Evolutionary conservation across 2,888 invertebrate species (phyloP).

Genomic region (Strigamia maritima): DNA sequence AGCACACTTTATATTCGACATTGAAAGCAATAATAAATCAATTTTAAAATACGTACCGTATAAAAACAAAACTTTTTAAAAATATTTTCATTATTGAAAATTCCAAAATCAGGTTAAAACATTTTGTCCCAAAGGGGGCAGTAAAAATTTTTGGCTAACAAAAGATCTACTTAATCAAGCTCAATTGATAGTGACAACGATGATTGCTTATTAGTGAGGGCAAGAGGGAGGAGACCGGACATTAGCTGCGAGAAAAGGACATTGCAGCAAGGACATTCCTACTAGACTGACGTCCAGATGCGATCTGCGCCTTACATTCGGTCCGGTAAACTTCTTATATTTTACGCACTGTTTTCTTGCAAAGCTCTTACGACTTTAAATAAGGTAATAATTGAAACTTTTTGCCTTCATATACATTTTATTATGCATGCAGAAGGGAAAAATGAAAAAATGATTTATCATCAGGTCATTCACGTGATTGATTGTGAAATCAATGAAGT

Average conservation of each 20-base stretch:
- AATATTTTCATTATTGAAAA: background rate
- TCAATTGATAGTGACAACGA: conserved; percentile 34
- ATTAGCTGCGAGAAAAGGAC: conserved; percentile 24
- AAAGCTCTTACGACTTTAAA: background rate
- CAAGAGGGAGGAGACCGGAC: conserved; percentile 32
- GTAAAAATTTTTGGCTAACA: conserved; percentile 21
- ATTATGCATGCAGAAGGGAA: background rate
- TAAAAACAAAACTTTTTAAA: no score
- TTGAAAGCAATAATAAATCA: no score
- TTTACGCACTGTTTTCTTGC: background rate
- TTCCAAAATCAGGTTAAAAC: conserved; percentile 13
- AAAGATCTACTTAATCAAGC: conserved; percentile 24
- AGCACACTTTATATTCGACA: no score
- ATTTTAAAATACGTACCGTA: no score
- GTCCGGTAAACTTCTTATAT: background rate
- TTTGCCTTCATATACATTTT: background rate
- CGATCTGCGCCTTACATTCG: background rate
- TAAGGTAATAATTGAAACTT: background rate
- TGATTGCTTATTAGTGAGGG: conserved; percentile 21
- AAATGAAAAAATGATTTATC: background rate
- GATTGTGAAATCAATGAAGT: background rate
- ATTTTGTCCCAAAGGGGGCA: background rate
- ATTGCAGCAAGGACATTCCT: conserved; percentile 30
- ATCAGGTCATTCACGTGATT: background rate
- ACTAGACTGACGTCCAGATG: conserved; percentile 24